phyloP scores from a whole-genome alignment of 2,113 vertebrate species.

The Misgurnus anguillicaudatus region DNA sequence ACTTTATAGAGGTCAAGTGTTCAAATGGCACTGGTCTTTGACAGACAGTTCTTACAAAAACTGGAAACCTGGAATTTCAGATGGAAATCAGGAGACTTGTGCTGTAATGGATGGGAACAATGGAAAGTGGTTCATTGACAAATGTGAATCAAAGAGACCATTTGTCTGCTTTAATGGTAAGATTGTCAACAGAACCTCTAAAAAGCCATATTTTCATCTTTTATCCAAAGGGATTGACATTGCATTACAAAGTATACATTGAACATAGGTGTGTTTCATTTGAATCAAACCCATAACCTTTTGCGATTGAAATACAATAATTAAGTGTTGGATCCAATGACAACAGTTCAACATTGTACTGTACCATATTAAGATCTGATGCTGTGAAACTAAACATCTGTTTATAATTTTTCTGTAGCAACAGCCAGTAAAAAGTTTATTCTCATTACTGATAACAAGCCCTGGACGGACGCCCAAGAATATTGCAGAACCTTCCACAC shows the following conservation, averaged over 20 bases:
- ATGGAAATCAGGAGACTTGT: constrained; percentile 45
- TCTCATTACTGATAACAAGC: constrained; percentile 50
- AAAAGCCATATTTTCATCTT: too few relatives aligned
- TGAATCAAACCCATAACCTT: too few relatives aligned
- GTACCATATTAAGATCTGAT: not conserved
- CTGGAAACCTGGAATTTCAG: constrained; percentile 55
- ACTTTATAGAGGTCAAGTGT: constrained; percentile 54
- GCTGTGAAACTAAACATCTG: not conserved
- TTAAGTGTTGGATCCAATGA: not conserved
- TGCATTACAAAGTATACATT: too few relatives aligned
- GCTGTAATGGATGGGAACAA: constrained; percentile 52
- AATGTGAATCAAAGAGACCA: constrained; percentile 46
- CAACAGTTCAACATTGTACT: not conserved
- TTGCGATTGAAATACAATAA: too few relatives aligned
- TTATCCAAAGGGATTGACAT: too few relatives aligned
- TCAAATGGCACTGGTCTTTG: constrained; percentile 66
- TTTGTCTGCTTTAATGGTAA: constrained; percentile 68
- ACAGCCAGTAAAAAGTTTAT: not conserved
- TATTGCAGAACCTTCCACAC: constrained; percentile 58
- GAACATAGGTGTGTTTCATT: too few relatives aligned
- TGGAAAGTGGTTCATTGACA: constrained; percentile 63
- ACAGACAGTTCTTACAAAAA: constrained; percentile 43
- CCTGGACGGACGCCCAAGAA: constrained; percentile 63
- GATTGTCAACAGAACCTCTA: constrained; percentile 21
- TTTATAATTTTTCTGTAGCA: not conserved